phyloP scores from a whole-genome alignment of 2,797 vertebrate species.

The Hemibagrus guttatus region DNA sequence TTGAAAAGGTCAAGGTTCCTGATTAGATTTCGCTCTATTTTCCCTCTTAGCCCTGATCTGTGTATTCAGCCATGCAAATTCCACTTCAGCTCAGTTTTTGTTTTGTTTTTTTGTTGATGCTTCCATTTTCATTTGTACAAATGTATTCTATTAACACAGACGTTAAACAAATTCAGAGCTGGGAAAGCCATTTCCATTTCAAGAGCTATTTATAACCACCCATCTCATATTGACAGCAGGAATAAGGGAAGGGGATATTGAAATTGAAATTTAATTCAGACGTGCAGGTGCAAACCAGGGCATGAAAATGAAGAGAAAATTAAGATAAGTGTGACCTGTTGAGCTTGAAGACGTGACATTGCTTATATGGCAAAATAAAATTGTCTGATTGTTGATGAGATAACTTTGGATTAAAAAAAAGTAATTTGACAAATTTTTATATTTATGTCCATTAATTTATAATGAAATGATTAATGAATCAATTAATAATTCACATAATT shows the following conservation, averaged over 20 bases:
- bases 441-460: not conserved
- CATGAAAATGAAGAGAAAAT: slow-evolving; percentile 19
- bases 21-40: slow-evolving; percentile 33
- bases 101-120: slow-evolving; percentile 15
- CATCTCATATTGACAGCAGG: slow-evolving; percentile 28
- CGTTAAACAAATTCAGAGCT: slow-evolving; percentile 6
- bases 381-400: not conserved
- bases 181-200: slow-evolving; percentile 34
- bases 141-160: slow-evolving; percentile 2
- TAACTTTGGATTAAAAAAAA: not conserved
- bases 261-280: slow-evolving; percentile 29
- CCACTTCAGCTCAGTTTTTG: not conserved
- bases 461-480: not conserved
- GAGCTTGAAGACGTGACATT: slow-evolving; percentile 7
- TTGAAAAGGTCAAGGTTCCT: slow-evolving; percentile 51
- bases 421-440: not conserved
- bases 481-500: not conserved
- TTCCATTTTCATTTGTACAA: slow-evolving; percentile 14
- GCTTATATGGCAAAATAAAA: not conserved
- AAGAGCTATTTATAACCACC: slow-evolving; percentile 39
- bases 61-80: slow-evolving; percentile 24
- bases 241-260: slow-evolving; percentile 30
- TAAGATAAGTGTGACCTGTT: slow-evolving; percentile 15
- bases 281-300: slow-evolving; percentile 26
- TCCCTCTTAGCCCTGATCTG: slow-evolving; percentile 25